These are phyloP conservation scores for Raja brachyura DNA, from an alignment of 2,113 vertebrate genomes.

Conservation along the genomic window DNA sequence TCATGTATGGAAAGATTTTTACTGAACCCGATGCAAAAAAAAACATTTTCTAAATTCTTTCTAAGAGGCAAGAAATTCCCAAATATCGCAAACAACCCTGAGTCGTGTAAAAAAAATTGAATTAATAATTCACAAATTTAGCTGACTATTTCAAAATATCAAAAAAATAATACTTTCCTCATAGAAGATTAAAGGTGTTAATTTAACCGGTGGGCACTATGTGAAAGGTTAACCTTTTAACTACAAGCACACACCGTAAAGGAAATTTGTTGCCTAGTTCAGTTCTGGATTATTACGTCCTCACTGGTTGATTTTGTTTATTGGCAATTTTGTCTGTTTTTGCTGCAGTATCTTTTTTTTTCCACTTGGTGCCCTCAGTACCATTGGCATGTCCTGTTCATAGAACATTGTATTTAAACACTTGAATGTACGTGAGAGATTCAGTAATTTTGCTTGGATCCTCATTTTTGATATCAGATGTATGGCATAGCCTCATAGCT, in stretches of 20 bases:
- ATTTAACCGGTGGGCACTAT: not conserved
- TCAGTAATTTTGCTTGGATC: not conserved
- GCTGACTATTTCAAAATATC: not conserved
- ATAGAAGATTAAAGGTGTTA: not conserved
- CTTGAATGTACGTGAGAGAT: not conserved
- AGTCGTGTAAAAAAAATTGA: not conserved
- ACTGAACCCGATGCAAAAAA: no score
- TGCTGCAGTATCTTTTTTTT: not conserved
- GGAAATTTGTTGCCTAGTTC: not conserved
- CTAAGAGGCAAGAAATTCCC: not conserved
- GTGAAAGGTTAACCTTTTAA: not conserved
- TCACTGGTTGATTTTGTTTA: not conserved
- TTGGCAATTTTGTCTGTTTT: not conserved
- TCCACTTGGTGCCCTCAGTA: conserved; percentile 23
- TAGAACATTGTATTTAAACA: not conserved
- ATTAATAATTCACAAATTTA: no score
- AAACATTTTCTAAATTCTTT: not conserved
- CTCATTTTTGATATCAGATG: not conserved
- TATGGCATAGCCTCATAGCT: not conserved
- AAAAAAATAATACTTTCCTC: not conserved
- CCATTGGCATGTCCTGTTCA: not conserved
- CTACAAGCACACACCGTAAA: not conserved
- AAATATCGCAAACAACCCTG: not conserved
- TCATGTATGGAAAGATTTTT: no score
- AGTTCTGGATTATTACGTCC: not conserved